Percentiles rank a stretch among this genome's conserved stretches.
phyloP scores from a whole-genome alignment of 2,113 vertebrate species.

The Rhynchomys soricoides region DNA sequence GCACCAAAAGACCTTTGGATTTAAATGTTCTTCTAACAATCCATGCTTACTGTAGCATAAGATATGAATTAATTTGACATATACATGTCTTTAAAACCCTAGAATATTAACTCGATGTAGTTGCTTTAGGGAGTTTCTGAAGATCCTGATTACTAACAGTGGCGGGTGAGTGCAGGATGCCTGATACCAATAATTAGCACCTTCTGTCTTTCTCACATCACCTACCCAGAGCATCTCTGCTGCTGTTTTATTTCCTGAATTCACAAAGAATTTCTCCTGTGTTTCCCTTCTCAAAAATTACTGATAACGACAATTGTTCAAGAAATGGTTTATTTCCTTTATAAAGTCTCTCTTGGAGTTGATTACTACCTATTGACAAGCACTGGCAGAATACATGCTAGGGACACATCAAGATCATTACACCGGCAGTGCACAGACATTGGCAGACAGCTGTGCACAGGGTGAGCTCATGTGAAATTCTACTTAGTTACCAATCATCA shows the following conservation, averaged over 20 bases:
- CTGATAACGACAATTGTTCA: neutral
- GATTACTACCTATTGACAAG: neutral
- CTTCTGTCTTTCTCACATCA: neutral
- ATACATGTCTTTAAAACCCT: neutral
- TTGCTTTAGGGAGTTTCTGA: neutral
- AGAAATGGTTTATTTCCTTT: neutral
- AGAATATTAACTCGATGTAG: conserved; percentile 11
- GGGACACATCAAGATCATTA: conserved; percentile 62
- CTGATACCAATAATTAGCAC: neutral
- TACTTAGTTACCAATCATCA: conserved; percentile 72
- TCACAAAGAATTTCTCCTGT: conserved; percentile 25
- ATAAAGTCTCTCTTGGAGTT: neutral
- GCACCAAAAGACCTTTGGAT: neutral
- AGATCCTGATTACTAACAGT: neutral
- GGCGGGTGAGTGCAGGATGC: neutral
- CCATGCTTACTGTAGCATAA: neutral
- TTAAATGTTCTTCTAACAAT: conserved; percentile 14
- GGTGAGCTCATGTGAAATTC: conserved; percentile 70
- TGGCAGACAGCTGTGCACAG: conserved; percentile 73
- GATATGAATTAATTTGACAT: neutral
- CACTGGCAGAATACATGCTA: conserved; percentile 32
- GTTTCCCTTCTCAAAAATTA: neutral
- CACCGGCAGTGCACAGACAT: conserved; percentile 69
- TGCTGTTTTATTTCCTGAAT: neutral
- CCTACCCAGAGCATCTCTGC: neutral